Conservation (phyloP, 2,888 invertebrate species). For the Epiblema foenella region DNA sequence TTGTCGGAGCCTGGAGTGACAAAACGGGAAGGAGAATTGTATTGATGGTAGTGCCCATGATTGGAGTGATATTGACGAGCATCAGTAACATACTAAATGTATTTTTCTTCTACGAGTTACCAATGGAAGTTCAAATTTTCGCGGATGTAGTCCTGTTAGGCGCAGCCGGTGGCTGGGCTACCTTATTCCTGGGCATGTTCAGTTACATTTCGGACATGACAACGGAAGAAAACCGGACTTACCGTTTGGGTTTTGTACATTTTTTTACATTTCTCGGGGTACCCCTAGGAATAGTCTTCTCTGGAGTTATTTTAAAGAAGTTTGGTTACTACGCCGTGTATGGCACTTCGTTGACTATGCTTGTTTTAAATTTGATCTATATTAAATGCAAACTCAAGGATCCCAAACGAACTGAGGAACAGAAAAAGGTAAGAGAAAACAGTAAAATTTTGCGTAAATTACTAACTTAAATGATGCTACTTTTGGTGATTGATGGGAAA, state of each 20-base stretch:
- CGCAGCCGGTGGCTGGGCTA: conserved; percentile 89
- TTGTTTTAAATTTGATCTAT: conserved; percentile 60
- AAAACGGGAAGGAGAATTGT: conserved; percentile 86
- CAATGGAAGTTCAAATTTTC: conserved; percentile 88
- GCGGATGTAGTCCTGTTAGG: conserved; percentile 89
- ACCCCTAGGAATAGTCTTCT: conserved; percentile 90
- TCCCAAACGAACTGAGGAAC: conserved; percentile 26
- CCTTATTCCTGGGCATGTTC: conserved; percentile 91
- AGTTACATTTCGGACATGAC: conserved; percentile 91
- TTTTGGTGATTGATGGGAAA: no score
- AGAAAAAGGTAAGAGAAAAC: conserved; percentile 31
- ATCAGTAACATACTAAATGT: conserved; percentile 89
- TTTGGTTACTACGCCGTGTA: conserved; percentile 86
- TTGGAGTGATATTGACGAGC: conserved; percentile 88
- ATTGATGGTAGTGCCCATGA: conserved; percentile 89
- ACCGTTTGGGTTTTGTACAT: conserved; percentile 90
- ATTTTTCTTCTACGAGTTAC: conserved; percentile 88
- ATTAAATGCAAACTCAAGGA: conserved; percentile 22
- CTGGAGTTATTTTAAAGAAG: conserved; percentile 87
- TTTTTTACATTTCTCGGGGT: conserved; percentile 91
- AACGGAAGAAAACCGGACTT: conserved; percentile 88
- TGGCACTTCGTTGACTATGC: conserved; percentile 35
- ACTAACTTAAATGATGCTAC: no score
- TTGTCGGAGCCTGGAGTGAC: conserved; percentile 90
- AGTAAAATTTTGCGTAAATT: neutral